These are phyloP conservation scores for Calliscelio sp. DNA, from an alignment of 2,888 invertebrate genomes.

Conservation along the genomic window DNA sequence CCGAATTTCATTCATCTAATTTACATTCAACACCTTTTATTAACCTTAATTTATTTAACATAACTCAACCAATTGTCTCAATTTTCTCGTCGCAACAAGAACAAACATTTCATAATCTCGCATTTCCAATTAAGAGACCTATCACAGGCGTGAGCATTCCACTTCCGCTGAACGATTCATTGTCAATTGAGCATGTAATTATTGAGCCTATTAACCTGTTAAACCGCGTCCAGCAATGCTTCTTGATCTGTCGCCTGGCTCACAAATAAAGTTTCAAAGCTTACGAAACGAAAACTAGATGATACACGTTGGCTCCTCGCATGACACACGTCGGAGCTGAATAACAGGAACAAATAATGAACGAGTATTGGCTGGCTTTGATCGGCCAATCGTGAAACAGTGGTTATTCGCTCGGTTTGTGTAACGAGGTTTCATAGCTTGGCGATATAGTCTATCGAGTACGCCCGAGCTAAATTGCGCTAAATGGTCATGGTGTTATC, in stretches of 20 bases:
- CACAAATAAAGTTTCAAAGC: conserved; percentile 44
- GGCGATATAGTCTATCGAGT: conserved; percentile 67
- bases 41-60: too few species aligned
- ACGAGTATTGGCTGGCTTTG: conserved; percentile 70
- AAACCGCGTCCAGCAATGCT: conserved; percentile 27
- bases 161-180: conserved; percentile 35
- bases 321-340: conserved; percentile 41
- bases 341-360: conserved; percentile 72
- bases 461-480: conserved; percentile 76
- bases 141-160: conserved; percentile 1
- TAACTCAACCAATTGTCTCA: too few species aligned
- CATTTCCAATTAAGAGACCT: conserved; percentile 11
- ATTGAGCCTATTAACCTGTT: conserved; percentile 19
- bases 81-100: not conserved
- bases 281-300: conserved; percentile 43
- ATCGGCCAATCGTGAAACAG: conserved; percentile 73
- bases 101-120: not conserved
- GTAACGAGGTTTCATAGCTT: conserved; percentile 73
- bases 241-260: conserved; percentile 44
- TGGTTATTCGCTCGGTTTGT: conserved; percentile 74
- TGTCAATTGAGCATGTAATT: conserved; percentile 56
- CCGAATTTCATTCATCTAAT: too few species aligned
- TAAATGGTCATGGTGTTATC: conserved; percentile 78
- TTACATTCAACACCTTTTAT: too few species aligned
- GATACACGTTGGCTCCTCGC: conserved; percentile 2